Percentiles rank a stretch among this genome's conserved stretches.
Evolutionary conservation across 2,888 invertebrate species (phyloP).

Genomic region (Drosophila anomelani): DNA sequence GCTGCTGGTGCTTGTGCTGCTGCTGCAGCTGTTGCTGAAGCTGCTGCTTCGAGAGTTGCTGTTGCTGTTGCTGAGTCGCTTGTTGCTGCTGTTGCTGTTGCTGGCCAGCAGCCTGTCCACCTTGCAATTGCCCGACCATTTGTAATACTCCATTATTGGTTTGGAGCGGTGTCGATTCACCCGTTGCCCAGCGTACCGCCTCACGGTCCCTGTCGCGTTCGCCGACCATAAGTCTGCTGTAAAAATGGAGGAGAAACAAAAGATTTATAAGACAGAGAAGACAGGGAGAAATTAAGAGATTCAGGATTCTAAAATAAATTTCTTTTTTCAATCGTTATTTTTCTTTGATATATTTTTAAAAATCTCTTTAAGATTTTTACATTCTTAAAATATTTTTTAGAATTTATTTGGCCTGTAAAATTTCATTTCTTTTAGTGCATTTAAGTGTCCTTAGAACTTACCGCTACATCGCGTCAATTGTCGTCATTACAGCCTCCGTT

Average conservation of each 20-base stretch:
- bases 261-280: neutral
- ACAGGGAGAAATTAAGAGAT: neutral
- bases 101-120: constrained; percentile 84
- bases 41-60: constrained; percentile 40
- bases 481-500: constrained; percentile 81
- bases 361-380: neutral
- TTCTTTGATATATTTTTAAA: no score
- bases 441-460: constrained; percentile 65
- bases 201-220: constrained; percentile 86
- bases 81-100: constrained; percentile 74
- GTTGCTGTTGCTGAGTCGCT: constrained; percentile 60
- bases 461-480: constrained; percentile 85
- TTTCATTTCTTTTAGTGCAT: neutral
- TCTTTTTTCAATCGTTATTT: no score
- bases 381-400: neutral
- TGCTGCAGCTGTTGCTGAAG: constrained; percentile 57
- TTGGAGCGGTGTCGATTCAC: constrained; percentile 86
- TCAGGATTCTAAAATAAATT: no score
- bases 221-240: constrained; percentile 85
- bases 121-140: constrained; percentile 85
- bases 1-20: constrained; percentile 1
- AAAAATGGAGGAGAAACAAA: neutral
- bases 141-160: constrained; percentile 85
- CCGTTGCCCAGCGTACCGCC: constrained; percentile 86
- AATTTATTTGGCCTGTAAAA: no score